Evolutionary conservation across 2,113 vertebrate genomes (phyloP).

Genomic region (Ictidomys tridecemlineatus): DNA sequence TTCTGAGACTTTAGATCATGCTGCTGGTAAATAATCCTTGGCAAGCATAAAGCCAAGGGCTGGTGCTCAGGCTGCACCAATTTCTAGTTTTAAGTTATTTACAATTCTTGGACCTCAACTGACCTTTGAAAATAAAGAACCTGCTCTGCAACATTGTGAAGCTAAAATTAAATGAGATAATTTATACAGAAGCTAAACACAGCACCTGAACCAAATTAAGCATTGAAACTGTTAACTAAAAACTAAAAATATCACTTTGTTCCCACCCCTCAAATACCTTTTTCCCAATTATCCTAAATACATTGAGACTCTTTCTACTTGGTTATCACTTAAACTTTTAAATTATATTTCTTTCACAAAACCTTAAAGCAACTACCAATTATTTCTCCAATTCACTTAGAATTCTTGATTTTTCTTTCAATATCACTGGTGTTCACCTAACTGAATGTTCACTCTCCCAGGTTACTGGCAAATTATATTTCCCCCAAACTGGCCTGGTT

Average conservation of each 20-base stretch:
- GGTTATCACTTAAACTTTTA: neutral
- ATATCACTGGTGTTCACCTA: neutral
- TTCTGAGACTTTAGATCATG: neutral
- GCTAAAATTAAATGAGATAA: conserved; percentile 42
- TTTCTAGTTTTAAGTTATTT: conserved; percentile 13
- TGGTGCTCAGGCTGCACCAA: neutral
- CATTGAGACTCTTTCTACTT: neutral
- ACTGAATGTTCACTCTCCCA: neutral
- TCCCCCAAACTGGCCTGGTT: neutral
- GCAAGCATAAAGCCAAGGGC: neutral
- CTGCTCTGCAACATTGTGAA: neutral
- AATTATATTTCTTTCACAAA: conserved; percentile 26
- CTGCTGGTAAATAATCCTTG: neutral
- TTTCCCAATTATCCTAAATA: conserved; percentile 14
- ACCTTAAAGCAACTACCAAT: neutral
- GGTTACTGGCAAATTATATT: neutral
- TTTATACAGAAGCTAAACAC: neutral
- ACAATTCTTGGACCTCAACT: neutral
- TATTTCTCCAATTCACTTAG: conserved; percentile 22
- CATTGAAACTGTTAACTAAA: conserved; percentile 24
- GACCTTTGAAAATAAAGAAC: conserved; percentile 1
- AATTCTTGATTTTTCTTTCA: conserved; percentile 19
- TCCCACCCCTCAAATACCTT: neutral
- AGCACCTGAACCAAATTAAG: neutral
- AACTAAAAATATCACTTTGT: neutral